phyloP scores from a whole-genome alignment of 2,797 vertebrate species.

The Crocidura indochinensis region DNA sequence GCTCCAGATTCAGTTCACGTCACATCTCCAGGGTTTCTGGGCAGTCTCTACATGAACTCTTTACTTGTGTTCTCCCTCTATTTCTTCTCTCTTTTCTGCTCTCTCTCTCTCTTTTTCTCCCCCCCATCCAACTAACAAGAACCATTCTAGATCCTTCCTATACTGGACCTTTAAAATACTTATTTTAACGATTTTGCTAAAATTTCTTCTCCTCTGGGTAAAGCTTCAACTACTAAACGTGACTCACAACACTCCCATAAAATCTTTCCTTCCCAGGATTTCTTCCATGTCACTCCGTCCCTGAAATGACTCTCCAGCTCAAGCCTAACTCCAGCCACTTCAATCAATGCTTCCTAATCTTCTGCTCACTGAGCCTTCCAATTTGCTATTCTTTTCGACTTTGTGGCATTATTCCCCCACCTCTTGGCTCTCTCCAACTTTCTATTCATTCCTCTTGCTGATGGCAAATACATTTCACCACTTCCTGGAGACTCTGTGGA shows the following conservation, averaged over 20 bases:
- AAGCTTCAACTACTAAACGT: background rate
- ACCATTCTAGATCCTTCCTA: background rate
- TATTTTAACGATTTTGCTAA: background rate
- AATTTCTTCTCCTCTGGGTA: background rate
- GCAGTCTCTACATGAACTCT: too few species aligned
- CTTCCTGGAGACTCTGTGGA: background rate
- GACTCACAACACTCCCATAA: accelerated
- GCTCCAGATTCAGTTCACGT: background rate
- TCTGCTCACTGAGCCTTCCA: background rate
- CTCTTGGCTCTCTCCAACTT: background rate
- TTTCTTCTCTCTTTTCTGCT: background rate
- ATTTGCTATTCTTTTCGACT: background rate
- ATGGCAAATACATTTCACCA: background rate
- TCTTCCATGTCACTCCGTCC: too few species aligned
- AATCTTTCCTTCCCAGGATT: background rate
- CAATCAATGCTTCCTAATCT: background rate
- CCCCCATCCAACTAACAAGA: background rate
- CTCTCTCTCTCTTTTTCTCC: too few species aligned
- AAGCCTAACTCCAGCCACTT: background rate
- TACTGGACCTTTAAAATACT: background rate
- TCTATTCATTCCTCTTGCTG: background rate
- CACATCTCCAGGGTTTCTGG: background rate
- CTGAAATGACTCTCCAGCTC: background rate
- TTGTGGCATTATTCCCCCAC: background rate
- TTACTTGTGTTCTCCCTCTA: too few species aligned